These are phyloP conservation scores for Columba livia DNA, from an alignment of 2,113 vertebrate species.

Conservation along the genomic window DNA sequence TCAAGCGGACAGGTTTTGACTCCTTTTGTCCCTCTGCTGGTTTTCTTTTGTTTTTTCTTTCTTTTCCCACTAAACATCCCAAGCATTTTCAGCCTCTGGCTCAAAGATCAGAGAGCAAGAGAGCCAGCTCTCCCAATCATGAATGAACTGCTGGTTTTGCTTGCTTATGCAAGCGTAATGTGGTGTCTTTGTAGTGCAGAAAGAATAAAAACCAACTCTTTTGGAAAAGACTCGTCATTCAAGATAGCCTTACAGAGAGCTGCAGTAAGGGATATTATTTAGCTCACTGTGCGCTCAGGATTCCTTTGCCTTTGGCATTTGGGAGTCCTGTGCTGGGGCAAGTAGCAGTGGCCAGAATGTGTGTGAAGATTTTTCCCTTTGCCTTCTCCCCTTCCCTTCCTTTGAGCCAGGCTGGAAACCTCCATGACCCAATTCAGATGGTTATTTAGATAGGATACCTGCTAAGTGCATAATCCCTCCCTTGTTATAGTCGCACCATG, in stretches of 20 bases:
- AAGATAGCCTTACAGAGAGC: neutral
- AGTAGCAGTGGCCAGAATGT: neutral
- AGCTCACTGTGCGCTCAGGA: neutral
- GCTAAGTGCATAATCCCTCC: neutral
- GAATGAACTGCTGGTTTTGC: conserved; percentile 13
- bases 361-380: neutral
- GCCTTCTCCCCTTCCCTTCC: neutral
- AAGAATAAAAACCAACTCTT: neutral
- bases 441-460: neutral
- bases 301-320: conserved; percentile 6
- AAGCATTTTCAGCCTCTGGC: neutral
- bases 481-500: neutral
- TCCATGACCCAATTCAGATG: neutral
- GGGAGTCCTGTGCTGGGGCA: neutral
- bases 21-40: conserved; percentile 14
- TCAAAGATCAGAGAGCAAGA: neutral
- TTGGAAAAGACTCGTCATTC: neutral
- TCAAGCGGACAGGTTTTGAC: conserved; percentile 1
- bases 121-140: neutral
- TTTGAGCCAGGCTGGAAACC: neutral
- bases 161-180: neutral
- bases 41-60: neutral
- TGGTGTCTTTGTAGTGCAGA: neutral
- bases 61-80: neutral
- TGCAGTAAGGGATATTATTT: neutral